A percentile compares a stretch with the other conserved stretches of the same genome.
Evolutionary conservation across 2,888 invertebrate genomes (phyloP).

Genomic region (Folsomia candida): DNA sequence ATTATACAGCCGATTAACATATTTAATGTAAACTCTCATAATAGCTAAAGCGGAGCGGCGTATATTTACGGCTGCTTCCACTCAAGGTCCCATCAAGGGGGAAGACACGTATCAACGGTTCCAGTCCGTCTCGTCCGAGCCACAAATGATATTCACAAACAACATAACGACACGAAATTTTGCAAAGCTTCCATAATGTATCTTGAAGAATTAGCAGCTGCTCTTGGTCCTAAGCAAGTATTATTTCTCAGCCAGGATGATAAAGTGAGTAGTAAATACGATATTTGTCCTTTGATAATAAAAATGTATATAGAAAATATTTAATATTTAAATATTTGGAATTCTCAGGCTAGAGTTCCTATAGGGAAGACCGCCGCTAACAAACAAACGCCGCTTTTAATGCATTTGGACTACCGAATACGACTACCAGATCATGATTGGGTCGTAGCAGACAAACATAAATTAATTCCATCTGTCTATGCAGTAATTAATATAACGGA

Average conservation of each 20-base stretch:
- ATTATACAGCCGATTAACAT: not conserved
- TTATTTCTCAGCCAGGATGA: conserved; percentile 28
- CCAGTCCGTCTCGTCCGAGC: conserved; percentile 33
- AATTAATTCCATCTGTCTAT: too few species aligned
- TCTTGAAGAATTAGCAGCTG: conserved; percentile 49
- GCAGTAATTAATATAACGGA: too few species aligned
- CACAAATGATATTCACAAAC: conserved; percentile 36
- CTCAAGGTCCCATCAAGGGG: conserved; percentile 19
- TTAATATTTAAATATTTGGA: too few species aligned
- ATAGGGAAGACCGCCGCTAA: too few species aligned
- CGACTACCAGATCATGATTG: too few species aligned
- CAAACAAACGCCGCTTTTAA: too few species aligned
- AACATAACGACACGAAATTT: conserved; percentile 51
- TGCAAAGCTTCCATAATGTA: conserved; percentile 46
- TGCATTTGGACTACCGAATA: too few species aligned
- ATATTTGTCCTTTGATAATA: too few species aligned
- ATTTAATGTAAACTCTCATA: too few species aligned
- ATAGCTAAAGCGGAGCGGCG: conserved; percentile 2
- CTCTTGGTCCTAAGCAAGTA: conserved; percentile 46
- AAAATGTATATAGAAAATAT: too few species aligned
- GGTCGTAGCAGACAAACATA: too few species aligned
- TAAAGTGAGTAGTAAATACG: conserved; percentile 24
- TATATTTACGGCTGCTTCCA: conserved; percentile 25
- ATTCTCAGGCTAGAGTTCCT: too few species aligned
- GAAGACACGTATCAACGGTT: conserved; percentile 34